Evolutionary conservation across 2,797 vertebrate species (phyloP).

Genomic region (Nyctibius grandis): DNA sequence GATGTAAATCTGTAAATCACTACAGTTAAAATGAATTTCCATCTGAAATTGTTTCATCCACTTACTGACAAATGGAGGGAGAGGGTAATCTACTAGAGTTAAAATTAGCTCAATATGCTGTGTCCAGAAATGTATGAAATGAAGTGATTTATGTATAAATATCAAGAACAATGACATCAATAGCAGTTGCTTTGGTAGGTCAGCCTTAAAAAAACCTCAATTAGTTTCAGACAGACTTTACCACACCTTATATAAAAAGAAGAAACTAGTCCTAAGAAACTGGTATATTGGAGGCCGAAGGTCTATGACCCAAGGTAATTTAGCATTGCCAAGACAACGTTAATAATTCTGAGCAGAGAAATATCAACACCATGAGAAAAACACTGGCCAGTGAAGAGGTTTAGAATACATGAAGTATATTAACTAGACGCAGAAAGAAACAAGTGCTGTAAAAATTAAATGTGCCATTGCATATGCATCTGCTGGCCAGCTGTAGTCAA

Average conservation of each 20-base stretch:
- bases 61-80: background rate
- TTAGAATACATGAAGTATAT: background rate
- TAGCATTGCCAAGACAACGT: fast-evolving
- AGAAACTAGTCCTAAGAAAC: background rate
- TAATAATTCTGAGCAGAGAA: background rate
- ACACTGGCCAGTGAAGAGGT: background rate
- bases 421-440: background rate
- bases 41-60: background rate
- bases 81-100: background rate
- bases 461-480: background rate
- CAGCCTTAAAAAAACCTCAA: background rate
- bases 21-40: background rate
- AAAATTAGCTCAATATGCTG: background rate
- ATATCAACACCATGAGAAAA: background rate
- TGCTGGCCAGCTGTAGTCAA: background rate
- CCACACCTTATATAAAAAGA: background rate
- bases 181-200: background rate
- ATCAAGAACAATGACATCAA: background rate
- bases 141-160: background rate
- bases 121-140: background rate
- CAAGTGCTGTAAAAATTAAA: background rate
- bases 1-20: background rate
- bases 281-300: background rate
- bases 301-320: background rate
- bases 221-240: background rate